Base-by-base conservation (phyloP, 1,140 invertebrate genomes). In the Metopolophium dirhodum region DNA sequence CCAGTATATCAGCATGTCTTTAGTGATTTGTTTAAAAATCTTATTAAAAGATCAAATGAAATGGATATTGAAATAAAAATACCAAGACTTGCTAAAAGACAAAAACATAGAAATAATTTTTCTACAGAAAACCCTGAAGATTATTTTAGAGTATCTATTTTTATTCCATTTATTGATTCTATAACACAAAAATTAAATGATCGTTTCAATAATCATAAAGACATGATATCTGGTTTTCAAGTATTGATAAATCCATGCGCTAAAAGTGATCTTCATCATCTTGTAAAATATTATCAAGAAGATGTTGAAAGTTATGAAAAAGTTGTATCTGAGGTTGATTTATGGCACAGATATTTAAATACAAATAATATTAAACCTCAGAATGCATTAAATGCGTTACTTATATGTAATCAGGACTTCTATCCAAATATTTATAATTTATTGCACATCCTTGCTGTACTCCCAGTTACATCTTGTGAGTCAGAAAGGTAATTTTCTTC, bases 111-210 rank as follows among this genome's bases (percentile, higher is more conserved):
- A 20, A 35, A 35, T 35, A 35, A 82, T 82, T n/a, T 35, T n/a
- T 30, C 68, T n/a, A 14, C n/a, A 35, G n/a, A 35, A n/a, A 35
- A n/a, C 4, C 68, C 68, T 18, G 68, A 82, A 82, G 68, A 82
- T 14, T 82, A 82, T 82, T 82, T 18, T 35, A 82, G 68, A 35
- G 68, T 86, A 86, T 11, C 18, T 26, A 23, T 86, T 86, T 86
- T 86, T 86, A 86, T 86, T 86, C 85, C 85, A 41, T 86, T 86
- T 8, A 86, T 86, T 86, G 37, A 86, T 11, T 86, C 85, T 41
- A 86, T 86, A 23, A 47, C 47, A 23, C 18, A 86, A 41, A 41
- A 47, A 47, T 41, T 86, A 14, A 86, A 86, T 26, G 41, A 41
- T 35, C 68, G 68, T 18, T 82, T 86, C 22, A 86, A 86, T 7